phyloP scores from a whole-genome alignment of 2,113 vertebrate genomes.

The Crocuta crocuta region DNA sequence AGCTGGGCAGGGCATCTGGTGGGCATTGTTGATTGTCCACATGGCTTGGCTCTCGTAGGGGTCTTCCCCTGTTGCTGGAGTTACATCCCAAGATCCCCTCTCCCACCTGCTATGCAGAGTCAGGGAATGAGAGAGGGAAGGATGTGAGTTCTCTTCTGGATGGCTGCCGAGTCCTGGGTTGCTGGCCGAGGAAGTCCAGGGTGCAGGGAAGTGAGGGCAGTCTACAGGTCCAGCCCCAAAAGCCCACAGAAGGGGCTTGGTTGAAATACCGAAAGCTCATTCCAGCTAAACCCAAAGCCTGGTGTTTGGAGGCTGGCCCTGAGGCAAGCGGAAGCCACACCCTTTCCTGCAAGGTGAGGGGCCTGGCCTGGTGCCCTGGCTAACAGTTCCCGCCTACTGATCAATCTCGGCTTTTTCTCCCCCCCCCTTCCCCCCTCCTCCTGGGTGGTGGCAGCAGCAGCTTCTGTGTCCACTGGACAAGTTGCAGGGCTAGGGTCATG shows the following conservation, averaged over 20 bases:
- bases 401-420: neutral
- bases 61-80: neutral
- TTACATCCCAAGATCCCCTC: neutral
- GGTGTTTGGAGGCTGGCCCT: neutral
- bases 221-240: neutral
- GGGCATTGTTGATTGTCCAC: neutral
- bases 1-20: neutral
- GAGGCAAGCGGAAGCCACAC: neutral
- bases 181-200: neutral
- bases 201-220: neutral
- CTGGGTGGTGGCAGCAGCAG: neutral
- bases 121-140: neutral
- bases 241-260: neutral
- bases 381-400: neutral
- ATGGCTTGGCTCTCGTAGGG: neutral
- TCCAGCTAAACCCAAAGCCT: neutral
- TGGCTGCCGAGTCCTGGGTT: neutral
- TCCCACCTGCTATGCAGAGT: neutral
- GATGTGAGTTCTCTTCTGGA: neutral
- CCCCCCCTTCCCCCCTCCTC: neutral
- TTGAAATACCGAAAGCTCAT: neutral
- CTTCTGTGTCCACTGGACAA: neutral
- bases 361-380: neutral
- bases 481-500: neutral
- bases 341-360: neutral